phyloP scores from a whole-genome alignment of 2,113 vertebrate genomes.

The Barbus barbus region DNA sequence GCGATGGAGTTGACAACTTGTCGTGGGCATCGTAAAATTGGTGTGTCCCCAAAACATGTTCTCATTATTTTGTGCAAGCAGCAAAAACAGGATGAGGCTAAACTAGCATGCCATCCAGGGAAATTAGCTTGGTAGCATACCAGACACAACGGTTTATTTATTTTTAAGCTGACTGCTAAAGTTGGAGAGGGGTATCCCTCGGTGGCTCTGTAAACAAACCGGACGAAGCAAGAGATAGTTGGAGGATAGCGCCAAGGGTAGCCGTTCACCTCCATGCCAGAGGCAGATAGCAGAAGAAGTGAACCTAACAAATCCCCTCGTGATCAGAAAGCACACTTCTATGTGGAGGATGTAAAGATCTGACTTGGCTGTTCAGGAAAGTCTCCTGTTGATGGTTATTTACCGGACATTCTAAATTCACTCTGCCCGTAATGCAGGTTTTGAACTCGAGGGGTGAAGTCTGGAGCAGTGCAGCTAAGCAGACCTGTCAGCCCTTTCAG shows the following conservation, averaged over 20 bases:
- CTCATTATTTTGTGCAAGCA: slow-evolving; percentile 21
- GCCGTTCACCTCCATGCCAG: slow-evolving; percentile 43
- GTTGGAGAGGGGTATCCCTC: slow-evolving; percentile 47
- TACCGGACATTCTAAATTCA: slow-evolving; percentile 20
- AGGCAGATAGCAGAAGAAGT: slow-evolving; percentile 11
- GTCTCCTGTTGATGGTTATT: slow-evolving; percentile 32
- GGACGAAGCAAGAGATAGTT: slow-evolving; percentile 46
- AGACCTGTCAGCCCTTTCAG: slow-evolving; percentile 20
- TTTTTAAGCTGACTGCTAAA: slow-evolving; percentile 52
- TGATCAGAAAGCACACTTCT: slow-evolving; percentile 38
- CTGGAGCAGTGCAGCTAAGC: slow-evolving; percentile 16
- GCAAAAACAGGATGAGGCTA: slow-evolving; percentile 42
- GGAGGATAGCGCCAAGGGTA: slow-evolving; percentile 19
- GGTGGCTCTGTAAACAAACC: slow-evolving; percentile 51
- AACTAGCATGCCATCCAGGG: slow-evolving; percentile 51
- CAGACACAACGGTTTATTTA: slow-evolving; percentile 46
- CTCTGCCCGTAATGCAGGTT: slow-evolving; percentile 23
- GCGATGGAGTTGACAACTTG: background rate
- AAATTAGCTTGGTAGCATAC: slow-evolving; percentile 55
- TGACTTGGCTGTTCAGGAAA: slow-evolving; percentile 1
- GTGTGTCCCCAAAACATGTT: slow-evolving; percentile 11
- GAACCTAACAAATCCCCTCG: slow-evolving; percentile 47
- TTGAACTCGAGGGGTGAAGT: slow-evolving; percentile 35
- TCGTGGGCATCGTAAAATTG: background rate
- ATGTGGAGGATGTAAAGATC: slow-evolving; percentile 34